Evolutionary conservation across 2,113 vertebrate species (phyloP).

Genomic region (Glareola pratincola): DNA sequence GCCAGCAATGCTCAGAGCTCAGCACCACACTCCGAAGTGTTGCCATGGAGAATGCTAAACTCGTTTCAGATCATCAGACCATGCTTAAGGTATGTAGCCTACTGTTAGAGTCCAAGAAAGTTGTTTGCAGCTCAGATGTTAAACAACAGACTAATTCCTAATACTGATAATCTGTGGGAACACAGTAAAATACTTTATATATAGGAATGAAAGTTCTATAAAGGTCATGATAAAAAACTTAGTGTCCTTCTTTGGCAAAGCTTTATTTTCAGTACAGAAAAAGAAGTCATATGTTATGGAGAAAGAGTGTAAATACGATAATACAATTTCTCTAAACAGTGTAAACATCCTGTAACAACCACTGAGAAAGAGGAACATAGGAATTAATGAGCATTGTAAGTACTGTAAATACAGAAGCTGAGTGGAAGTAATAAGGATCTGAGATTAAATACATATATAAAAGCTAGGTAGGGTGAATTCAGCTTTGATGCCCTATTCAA

Average conservation of each 20-base stretch:
- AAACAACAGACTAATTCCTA: neutral
- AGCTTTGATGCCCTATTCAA: neutral
- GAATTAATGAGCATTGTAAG: neutral
- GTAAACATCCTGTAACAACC: neutral
- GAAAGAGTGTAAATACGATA: neutral
- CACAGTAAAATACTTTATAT: neutral
- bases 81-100: slow-evolving; percentile 61
- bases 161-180: neutral
- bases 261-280: neutral
- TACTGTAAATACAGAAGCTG: neutral
- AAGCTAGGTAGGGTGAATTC: neutral
- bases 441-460: neutral
- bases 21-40: slow-evolving; percentile 53
- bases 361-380: neutral
- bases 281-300: neutral
- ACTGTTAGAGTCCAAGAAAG: neutral
- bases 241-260: neutral
- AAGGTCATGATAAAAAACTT: neutral
- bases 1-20: slow-evolving; percentile 68
- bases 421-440: neutral
- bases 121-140: neutral
- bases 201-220: neutral
- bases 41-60: slow-evolving; percentile 63
- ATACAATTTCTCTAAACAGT: neutral
- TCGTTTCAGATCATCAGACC: slow-evolving; percentile 61